phyloP scores from a whole-genome alignment of 1,140 invertebrate species.

The Melanaphis sacchari region DNA sequence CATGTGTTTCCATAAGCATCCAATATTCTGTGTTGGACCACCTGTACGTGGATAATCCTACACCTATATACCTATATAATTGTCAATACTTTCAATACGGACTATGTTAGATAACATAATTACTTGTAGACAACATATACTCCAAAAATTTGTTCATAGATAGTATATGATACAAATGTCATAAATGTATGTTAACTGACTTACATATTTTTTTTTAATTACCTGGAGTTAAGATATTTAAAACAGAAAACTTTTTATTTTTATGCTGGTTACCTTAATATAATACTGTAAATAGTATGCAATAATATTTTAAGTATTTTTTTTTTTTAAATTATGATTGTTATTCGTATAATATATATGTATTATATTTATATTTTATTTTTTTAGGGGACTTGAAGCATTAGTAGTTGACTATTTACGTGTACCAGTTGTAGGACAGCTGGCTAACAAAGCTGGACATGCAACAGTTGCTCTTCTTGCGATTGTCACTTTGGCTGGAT shows the following conservation, averaged over 20 bases:
- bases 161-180: too few relatives aligned
- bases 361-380: background rate
- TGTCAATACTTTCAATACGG: too few relatives aligned
- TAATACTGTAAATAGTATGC: background rate
- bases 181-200: too few relatives aligned
- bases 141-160: too few relatives aligned
- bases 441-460: conserved; percentile 44
- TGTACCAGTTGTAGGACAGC: conserved; percentile 41
- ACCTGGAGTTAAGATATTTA: background rate
- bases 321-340: background rate
- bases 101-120: too few relatives aligned
- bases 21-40: too few relatives aligned
- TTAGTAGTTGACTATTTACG: conserved; percentile 49
- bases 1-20: too few relatives aligned
- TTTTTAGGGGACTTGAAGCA: conserved; percentile 44
- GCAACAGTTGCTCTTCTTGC: background rate
- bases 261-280: background rate
- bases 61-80: too few relatives aligned
- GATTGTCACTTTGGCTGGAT: conserved; percentile 39
- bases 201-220: background rate
- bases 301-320: background rate
- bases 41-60: too few relatives aligned
- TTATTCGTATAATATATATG: too few relatives aligned
- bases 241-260: background rate
- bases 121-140: too few relatives aligned